Base-by-base conservation (phyloP, 2,888 invertebrate species). In the Antitype chi region DNA sequence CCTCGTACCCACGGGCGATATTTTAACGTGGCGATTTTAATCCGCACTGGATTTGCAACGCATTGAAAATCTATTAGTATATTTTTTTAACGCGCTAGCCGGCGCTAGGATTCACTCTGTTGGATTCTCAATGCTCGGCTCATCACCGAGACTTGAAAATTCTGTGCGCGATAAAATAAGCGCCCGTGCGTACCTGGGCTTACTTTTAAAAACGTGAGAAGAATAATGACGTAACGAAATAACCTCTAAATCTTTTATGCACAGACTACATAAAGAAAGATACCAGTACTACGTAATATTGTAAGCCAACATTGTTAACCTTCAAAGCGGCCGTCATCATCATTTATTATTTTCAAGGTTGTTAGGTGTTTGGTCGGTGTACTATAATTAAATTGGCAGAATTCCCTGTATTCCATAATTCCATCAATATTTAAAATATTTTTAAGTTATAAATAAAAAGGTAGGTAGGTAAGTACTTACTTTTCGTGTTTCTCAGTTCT, bases 381-480 rank as follows among this genome's bases (percentile, higher is more conserved):
- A 76, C 74, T 71, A 80, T 78, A 71, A 60, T 70, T 80, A 63
- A 59, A 68, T 69, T 80, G 75, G 68, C 76, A 78, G 52, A 76
- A 63, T 86, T 82, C 70, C 71, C 63, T 66, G 32, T 63, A 63
- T 77, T 73, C 72, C 76, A 57, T 55, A n/a, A 32, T 73, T 79
- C 60, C 66, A 52, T 60, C 49, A 57, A 73, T 15, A 68, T 74
- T 49, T 28, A 32, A 32, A 52, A 75, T 71, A 59, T 62, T 53
- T 72, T 57, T 23, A 63, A 52, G 2, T 20, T 63, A 38, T 13
- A 66, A 7, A 17, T 53, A 25, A 20, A 59, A 64, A 80, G 72
- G 74, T 87, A 74, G 23, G 79, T 78, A 80, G 72, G 74, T 87
- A 74, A 17, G 79, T 78, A 76, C 87, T 80, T 79, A 86, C 86